phyloP scores from a whole-genome alignment of 1,140 invertebrate genomes.

The Ceratina australensis region DNA sequence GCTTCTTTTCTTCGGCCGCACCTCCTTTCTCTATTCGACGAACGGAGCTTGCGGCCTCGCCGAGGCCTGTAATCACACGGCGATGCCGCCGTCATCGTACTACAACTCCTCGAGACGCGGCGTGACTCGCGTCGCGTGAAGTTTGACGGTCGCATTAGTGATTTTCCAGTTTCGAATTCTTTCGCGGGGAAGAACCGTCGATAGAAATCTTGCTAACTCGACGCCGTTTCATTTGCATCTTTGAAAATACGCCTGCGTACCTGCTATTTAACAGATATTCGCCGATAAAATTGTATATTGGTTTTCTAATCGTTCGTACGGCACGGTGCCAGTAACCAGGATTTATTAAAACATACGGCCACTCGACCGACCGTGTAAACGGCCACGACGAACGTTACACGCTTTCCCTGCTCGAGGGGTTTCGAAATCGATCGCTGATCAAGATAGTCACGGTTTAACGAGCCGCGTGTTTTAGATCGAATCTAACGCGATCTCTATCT shows the following conservation, averaged over 20 bases:
- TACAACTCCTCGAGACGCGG: constrained; percentile 30
- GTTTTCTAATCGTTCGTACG: too few relatives aligned
- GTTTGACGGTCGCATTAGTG: background rate
- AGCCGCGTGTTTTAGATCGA: constrained; percentile 1
- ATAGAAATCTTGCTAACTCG: too few relatives aligned
- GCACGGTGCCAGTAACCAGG: background rate
- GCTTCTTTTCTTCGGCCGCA: constrained; percentile 36
- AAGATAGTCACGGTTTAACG: constrained; percentile 6
- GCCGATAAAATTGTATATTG: too few relatives aligned
- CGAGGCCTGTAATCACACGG: constrained; percentile 68
- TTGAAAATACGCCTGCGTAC: too few relatives aligned
- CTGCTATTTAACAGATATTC: too few relatives aligned
- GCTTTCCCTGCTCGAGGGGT: background rate
- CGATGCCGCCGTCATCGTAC: constrained; percentile 57
- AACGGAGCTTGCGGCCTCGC: constrained; percentile 51
- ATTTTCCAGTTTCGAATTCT: background rate
- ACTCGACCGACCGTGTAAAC: constrained; percentile 9
- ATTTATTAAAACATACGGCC: background rate
- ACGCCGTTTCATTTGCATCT: too few relatives aligned
- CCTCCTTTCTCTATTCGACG: constrained; percentile 34
- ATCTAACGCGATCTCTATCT: background rate
- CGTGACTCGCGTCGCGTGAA: background rate
- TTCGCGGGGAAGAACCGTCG: background rate
- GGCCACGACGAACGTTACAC: background rate
- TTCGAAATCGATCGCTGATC: background rate